Conservation (phyloP, 1,140 invertebrate genomes). For the Papilio aristodemus region DNA sequence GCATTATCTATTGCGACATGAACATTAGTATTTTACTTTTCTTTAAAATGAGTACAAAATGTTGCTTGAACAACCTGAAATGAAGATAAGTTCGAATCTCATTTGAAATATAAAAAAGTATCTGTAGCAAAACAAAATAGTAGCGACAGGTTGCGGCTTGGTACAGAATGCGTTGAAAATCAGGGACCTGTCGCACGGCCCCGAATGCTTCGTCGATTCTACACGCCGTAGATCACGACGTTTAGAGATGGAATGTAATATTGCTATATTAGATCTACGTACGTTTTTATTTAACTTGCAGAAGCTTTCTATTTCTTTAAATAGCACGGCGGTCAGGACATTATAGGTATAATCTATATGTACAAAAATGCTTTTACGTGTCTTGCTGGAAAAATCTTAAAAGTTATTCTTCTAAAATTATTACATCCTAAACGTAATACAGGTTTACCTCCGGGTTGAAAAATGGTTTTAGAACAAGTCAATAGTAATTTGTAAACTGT, state of each 20-base stretch:
- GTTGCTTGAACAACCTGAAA: too few species aligned
- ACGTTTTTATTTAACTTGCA: constrained; percentile 27
- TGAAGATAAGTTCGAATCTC: background rate
- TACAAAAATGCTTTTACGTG: too few species aligned
- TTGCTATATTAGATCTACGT: constrained; percentile 40
- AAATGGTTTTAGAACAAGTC: too few species aligned
- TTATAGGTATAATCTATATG: background rate
- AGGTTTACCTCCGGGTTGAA: too few species aligned
- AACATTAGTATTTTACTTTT: too few species aligned
- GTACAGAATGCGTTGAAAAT: constrained; percentile 77
- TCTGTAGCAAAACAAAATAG: constrained; percentile 39
- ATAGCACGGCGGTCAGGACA: background rate
- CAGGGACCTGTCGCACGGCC: constrained; percentile 75
- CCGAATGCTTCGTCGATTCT: constrained; percentile 48
- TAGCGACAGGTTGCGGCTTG: constrained; percentile 56
- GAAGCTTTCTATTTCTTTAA: background rate
- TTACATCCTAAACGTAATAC: too few species aligned
- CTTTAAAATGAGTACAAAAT: too few species aligned
- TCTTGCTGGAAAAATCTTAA: too few species aligned
- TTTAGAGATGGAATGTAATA: constrained; percentile 34
- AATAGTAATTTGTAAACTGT: too few species aligned
- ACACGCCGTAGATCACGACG: constrained; percentile 43
- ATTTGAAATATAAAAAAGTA: background rate
- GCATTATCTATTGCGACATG: too few species aligned
- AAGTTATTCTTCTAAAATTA: too few species aligned